Percentiles rank a stretch among this genome's conserved stretches.
These are phyloP conservation scores for Clupea harengus DNA, from an alignment of 2,113 vertebrate species.

Conservation along the genomic window DNA sequence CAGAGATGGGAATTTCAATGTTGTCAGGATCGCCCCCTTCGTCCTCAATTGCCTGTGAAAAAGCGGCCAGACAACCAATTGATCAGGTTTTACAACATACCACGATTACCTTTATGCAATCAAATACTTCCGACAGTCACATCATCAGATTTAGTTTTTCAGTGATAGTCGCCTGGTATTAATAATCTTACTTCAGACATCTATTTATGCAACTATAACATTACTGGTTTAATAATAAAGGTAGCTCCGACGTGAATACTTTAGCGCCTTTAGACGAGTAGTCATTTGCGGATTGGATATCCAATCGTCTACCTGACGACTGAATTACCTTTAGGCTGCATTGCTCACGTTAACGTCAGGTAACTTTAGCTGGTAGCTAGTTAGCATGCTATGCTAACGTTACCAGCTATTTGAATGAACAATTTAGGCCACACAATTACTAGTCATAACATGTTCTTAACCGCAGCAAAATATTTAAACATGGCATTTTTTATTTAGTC, in stretches of 20 bases:
- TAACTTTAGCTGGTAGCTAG: neutral
- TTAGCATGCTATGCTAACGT: neutral
- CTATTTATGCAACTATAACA: no score
- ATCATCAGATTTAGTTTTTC: no score
- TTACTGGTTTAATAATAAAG: no score
- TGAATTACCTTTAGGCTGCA: neutral
- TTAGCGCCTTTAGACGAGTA: neutral
- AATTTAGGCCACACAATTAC: no score
- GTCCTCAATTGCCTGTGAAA: slow-evolving; percentile 86
- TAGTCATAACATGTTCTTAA: no score
- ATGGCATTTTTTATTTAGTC: neutral
- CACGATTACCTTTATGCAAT: neutral
- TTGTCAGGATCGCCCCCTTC: slow-evolving; percentile 93
- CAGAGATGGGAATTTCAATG: slow-evolving; percentile 78
- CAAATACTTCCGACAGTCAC: neutral
- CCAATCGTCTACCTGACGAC: neutral
- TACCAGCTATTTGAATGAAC: neutral
- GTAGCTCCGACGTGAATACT: neutral
- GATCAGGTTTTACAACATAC: neutral
- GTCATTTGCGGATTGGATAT: neutral
- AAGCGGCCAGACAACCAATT: neutral
- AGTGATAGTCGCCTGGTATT: no score
- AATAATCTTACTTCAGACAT: no score
- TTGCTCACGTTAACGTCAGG: neutral
- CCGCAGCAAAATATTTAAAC: no score